Evolutionary conservation across 2,797 vertebrate species (phyloP), one percentile per base, ranked within the genome.

Genomic region (Dryobates pubescens): DNA sequence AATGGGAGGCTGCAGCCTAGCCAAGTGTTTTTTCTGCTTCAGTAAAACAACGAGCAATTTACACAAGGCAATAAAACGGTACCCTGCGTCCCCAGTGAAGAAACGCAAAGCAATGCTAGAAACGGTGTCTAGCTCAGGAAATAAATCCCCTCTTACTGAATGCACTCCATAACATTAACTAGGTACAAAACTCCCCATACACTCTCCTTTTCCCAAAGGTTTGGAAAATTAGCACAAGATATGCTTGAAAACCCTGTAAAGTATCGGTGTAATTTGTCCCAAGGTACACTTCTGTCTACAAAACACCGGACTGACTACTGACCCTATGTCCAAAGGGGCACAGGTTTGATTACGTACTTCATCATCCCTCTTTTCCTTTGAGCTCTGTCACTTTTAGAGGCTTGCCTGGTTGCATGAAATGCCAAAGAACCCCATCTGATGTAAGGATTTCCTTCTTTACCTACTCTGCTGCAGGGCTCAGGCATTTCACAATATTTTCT

Each of bases 1-100:
- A 96, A 96, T 84, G 89, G 92, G 80, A 82, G 0, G 0, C 74
- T 90, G 88, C 93, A 79, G 58, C 83, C 65, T 76, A 85, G 94
- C 94, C 96, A 96, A 96, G 78, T 77, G 91, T 91, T 94, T 95
- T 94, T 94, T 91, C 92, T 89, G 91, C 86, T 85, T 95, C 91
- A 92, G 27, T 96, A 93, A 94, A 96, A 90, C 62, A 84, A 86
- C 90, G 84, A 82, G 78, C 88, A 91, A 93, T 96, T 94, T 91
- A 88, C 65, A 95, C 78, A 91, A 77, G 90, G 92, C 91, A 93
- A 77, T 96, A 92, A 96, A 96, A 88, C 0, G 0, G 38, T 85
- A 88, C 75, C 81, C 69, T 64, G 75, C 6, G 1, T 95, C 78
- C 80, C 69, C 75, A 56, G 4, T 82, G 74, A 93, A 91, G 74